Base-by-base conservation (phyloP, 2,797 vertebrate species). In the Chiroxiphia lanceolata region DNA sequence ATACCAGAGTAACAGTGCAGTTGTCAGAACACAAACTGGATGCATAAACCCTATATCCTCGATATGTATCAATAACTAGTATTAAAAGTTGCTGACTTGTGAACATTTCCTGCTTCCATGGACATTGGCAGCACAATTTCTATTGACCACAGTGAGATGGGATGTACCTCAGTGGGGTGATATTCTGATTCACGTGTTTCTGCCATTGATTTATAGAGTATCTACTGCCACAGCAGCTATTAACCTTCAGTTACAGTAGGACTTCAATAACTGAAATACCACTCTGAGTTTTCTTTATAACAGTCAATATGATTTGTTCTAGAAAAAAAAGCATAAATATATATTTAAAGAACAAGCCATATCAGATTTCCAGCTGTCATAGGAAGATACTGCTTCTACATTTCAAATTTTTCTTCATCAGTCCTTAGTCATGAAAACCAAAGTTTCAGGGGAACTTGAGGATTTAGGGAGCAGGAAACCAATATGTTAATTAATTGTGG, bases 121-220 rank as follows among this genome's bases (percentile, higher is more conserved):
- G 81, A 44, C 4, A 0, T 33, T 10, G 22, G n/a, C 72, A 83
- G 65, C 89, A 81, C 29, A 79, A 63, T 19, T 88, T 84, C n/a
- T 88, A 60, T 78, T 83, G 87, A 75, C 68, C 56, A 81, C 50
- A 78, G 33, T 15, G 56, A 70, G 75, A 83, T 7, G 45, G 48
- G 50, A 51, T 16, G 22, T 67, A 69, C 27, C 61, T 75, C 80
- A 53, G 74, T 75, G 85, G 56, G 22, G 36, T 90, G 83, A 69
- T 84, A 70, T 64, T 91, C 50, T 50, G 87, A 77, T 78, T 83
- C 79, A 68, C 1, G 8, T 87, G 56, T 91, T 93, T 94, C 36
- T 96, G 80, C 54, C 64, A 95, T 94, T 90, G 96, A 96, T 95
- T 92, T 95, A 89, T 93, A 64, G 89, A 94, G 16, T 87, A 89